Conservation (phyloP, 2,113 vertebrate species). For the Perognathus longimembris region DNA sequence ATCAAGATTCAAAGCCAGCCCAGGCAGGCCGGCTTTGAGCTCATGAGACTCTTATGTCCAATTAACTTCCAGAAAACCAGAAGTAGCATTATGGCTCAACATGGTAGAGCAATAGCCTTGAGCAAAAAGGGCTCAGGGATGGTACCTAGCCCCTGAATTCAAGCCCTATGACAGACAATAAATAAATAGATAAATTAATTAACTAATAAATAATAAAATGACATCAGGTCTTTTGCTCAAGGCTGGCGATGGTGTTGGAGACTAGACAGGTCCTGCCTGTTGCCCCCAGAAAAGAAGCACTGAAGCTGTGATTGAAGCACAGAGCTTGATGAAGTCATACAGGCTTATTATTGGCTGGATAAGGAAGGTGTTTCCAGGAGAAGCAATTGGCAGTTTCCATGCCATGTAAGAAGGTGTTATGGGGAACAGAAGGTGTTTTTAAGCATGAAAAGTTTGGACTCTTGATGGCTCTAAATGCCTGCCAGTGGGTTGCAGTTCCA, state of each 20-base stretch:
- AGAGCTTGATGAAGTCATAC: too few species aligned
- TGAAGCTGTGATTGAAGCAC: too few species aligned
- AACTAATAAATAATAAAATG: background rate
- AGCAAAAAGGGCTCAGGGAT: too few species aligned
- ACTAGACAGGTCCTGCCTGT: background rate
- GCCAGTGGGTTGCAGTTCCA: background rate
- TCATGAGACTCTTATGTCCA: too few species aligned
- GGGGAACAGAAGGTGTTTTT: slow-evolving; percentile 56
- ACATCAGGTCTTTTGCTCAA: rapidly evolving
- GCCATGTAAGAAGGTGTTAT: background rate
- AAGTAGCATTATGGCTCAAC: too few species aligned
- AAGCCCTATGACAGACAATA: background rate
- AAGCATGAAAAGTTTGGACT: slow-evolving; percentile 17
- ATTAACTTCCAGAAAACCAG: too few species aligned
- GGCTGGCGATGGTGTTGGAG: background rate
- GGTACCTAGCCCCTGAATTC: too few species aligned
- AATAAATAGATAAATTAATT: too few species aligned
- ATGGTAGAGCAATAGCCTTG: too few species aligned
- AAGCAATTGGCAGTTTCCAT: slow-evolving; percentile 7
- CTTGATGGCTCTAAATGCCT: background rate
- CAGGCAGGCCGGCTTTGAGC: too few species aligned
- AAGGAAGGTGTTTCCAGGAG: slow-evolving; percentile 15
- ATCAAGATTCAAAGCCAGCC: too few species aligned
- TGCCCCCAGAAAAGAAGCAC: background rate
- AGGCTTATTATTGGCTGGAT: background rate